phyloP scores from a whole-genome alignment of 92 coral and sea anemone genomes.

The Metridium senile region DNA sequence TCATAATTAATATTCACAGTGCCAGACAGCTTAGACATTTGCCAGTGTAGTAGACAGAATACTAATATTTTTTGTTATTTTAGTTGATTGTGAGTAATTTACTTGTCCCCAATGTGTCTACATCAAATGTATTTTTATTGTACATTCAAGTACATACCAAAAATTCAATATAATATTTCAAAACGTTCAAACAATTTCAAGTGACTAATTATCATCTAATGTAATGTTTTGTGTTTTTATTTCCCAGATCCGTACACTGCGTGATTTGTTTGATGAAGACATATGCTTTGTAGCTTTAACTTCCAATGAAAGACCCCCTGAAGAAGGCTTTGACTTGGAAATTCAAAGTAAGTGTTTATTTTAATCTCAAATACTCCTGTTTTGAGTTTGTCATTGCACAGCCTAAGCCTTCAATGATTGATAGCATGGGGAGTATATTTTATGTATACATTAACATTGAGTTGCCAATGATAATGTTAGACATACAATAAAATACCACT shows the following conservation, averaged over 20 bases:
- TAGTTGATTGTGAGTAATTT: too few species aligned
- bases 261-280: conserved; percentile 91
- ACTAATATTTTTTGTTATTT: too few species aligned
- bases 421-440: neutral
- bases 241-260: conserved; percentile 76
- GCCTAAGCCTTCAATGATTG: neutral
- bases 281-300: conserved; percentile 86
- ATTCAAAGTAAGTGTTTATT: conserved; percentile 76
- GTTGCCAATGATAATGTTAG: too few species aligned
- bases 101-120: too few species aligned
- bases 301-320: conserved; percentile 87
- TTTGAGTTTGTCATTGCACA: neutral
- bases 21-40: too few species aligned
- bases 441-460: too few species aligned
- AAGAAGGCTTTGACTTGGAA: conserved; percentile 94
- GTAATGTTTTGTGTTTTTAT: neutral
- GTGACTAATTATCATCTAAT: neutral
- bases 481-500: too few species aligned
- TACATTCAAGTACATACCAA: neutral
- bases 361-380: neutral
- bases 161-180: neutral
- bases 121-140: neutral
- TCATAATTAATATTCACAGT: too few species aligned
- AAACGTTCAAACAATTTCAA: too few species aligned
- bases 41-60: too few species aligned